A percentile compares a stretch with the other conserved stretches of the same genome.
Evolutionary conservation across 1,140 invertebrate genomes (phyloP).

Genomic region (Phortica variegata): DNA sequence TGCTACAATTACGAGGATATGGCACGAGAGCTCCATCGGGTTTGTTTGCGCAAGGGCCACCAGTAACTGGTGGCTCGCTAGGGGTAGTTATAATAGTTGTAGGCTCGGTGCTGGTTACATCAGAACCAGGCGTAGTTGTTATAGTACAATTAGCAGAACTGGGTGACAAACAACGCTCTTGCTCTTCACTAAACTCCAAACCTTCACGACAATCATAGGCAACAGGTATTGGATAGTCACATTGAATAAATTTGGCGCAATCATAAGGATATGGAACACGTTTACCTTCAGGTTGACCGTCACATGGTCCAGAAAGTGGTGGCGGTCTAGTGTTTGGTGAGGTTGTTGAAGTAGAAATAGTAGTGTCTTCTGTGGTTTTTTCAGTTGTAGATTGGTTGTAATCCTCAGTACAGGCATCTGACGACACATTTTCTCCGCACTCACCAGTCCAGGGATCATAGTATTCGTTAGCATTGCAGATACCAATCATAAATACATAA

Average conservation of each 20-base stretch:
- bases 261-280: slow-evolving; percentile 41
- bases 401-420: slow-evolving; percentile 39
- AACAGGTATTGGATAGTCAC: slow-evolving; percentile 30
- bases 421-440: slow-evolving; percentile 31
- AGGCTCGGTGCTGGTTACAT: slow-evolving; percentile 3
- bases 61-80: slow-evolving; percentile 7
- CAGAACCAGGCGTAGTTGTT: slow-evolving; percentile 12
- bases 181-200: slow-evolving; percentile 30
- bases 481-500: slow-evolving; percentile 41
- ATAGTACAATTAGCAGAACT: slow-evolving; percentile 30
- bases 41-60: slow-evolving; percentile 29
- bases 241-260: slow-evolving; percentile 41
- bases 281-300: slow-evolving; percentile 18
- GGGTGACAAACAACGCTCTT: slow-evolving; percentile 24
- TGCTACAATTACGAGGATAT: slow-evolving; percentile 39
- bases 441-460: slow-evolving; percentile 32
- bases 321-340: slow-evolving; percentile 28
- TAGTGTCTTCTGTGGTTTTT: neutral
- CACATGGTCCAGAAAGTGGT: slow-evolving; percentile 33
- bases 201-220: slow-evolving; percentile 29
- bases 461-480: slow-evolving; percentile 39
- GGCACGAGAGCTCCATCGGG: slow-evolving; percentile 21
- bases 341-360: neutral
- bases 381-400: slow-evolving; percentile 26
- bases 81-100: slow-evolving; percentile 5